Evolutionary conservation across 2,888 invertebrate species (phyloP), one percentile per base, ranked within the genome.

Genomic region (Tortrix viridana): DNA sequence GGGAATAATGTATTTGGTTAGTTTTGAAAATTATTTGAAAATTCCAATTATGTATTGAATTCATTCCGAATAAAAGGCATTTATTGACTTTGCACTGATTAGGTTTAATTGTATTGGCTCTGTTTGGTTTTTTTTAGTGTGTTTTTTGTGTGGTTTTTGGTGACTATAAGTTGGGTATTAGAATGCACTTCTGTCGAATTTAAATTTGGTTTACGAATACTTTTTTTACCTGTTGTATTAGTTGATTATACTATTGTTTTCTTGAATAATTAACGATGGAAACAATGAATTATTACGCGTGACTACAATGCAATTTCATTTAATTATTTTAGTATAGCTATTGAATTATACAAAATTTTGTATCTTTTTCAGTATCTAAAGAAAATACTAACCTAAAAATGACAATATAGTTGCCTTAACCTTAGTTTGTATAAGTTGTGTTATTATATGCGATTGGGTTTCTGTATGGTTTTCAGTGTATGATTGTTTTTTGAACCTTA

Each of bases 21-120:
- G 53, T 9, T 44, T 44, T 43, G 16, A 23, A 44, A 26, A 55
- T 48, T 38, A 16, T 38, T 44, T 58, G 19, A 23, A 41, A 57
- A 53, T 63, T 48, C 57, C 46, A 53, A 52, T 58, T 43, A 47
- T 37, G 57, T 53, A 48, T 58, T 44, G 20, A 18, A 44, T 43
- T 53, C 63, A 63, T 63, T 63, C 63, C 63, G 47, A 32, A 58
- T 19, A 43, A 62, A 62, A 58, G 63, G 57, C 57, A 58, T 63
- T 63, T 63, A 62, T 62, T 57, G 57, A n/a, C 41, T 55, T 58
- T 58, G 63, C 63, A 63, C 63, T 63, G 58, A 63, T 58, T 63
- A 63, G 58, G 53, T 47, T 58, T 58, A 63, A 60, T 63, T 48
- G 26, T 22, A 43, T 63, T 63, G 47, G 20, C 57, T 53, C 14